Evolutionary conservation across 2,888 invertebrate genomes (phyloP), one percentile per base, ranked within the genome.

Genomic region (Neocrepidodera transversa): DNA sequence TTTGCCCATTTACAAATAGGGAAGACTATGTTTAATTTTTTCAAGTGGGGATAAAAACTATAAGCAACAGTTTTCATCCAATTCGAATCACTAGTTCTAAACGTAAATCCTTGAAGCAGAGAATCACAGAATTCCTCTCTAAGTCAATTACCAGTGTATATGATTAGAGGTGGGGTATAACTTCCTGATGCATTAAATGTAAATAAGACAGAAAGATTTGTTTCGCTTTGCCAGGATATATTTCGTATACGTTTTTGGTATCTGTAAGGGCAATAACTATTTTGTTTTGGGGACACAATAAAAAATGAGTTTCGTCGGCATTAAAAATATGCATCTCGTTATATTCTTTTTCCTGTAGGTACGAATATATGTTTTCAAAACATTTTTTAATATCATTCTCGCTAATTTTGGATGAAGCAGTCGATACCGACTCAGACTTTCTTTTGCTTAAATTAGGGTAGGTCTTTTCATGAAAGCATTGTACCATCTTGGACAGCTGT

Each of bases 321-420:
- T 70, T 69, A 40, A 66, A 69, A 42, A 70, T 51, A 38, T 68
- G 43, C 4, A 60, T 38, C 1, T 60, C 58, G 6, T 20, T 2
- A 23, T 35, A 36, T 1, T 17, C 43, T 43, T 60, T 58, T 38
- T 36, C 38, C 54, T 10, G 32, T 30, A 45, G 16, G 32, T 58
- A 49, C 26, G 47, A 45, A 40, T 38, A 58, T 70, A n/a, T n/a
- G n/a, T n/a, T n/a, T n/a, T n/a, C n/a, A n/a, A n/a, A n/a, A n/a
- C n/a, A 71, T 60, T 53, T 60, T 35, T n/a, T n/a, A n/a, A 71
- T 70, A 43, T 72, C 67, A 4, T 11, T 35, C 64, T 74, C 71
- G 36, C 68, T 66, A 6, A 72, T 63, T 23, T 47, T 55, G 11
- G 69, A 63, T 52, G 68, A 68, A 5, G 72, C 68, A 26, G 63